These are phyloP conservation scores for Columba livia DNA, from an alignment of 2,113 vertebrate species.

Conservation along the genomic window DNA sequence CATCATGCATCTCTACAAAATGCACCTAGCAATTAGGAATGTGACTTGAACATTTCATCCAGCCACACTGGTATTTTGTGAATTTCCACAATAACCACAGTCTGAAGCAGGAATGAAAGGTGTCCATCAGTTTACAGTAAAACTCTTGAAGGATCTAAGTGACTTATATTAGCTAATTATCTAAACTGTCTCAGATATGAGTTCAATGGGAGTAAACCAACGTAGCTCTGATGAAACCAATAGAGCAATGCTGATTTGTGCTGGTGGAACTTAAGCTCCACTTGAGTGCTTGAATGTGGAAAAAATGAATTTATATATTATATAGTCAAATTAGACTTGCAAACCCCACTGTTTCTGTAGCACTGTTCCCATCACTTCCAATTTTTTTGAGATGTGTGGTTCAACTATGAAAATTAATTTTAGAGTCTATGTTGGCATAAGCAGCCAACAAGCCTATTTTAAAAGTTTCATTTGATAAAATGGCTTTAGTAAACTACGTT, in stretches of 20 bases:
- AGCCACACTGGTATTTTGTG: background rate
- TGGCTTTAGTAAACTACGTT: background rate
- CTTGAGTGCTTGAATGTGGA: background rate
- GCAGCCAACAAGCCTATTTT: background rate
- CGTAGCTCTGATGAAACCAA: background rate
- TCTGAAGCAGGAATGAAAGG: background rate
- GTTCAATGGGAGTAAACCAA: background rate
- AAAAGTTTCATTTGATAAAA: constrained; percentile 1
- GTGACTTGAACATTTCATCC: background rate
- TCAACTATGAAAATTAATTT: constrained; percentile 11
- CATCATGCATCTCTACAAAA: background rate
- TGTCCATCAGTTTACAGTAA: background rate
- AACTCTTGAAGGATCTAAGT: background rate
- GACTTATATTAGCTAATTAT: background rate
- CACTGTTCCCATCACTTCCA: background rate
- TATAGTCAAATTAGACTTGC: background rate
- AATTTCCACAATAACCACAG: background rate
- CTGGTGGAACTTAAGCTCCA: background rate
- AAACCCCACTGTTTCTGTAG: background rate
- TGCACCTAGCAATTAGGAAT: background rate
- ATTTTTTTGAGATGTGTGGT: background rate
- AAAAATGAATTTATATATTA: background rate
- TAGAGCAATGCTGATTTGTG: background rate
- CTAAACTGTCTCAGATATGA: background rate
- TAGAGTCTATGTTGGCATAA: background rate